Percentiles rank a stretch among this genome's conserved stretches.
These are phyloP conservation scores for Falco concolor DNA, from an alignment of 2,797 vertebrate genomes.

Conservation along the genomic window DNA sequence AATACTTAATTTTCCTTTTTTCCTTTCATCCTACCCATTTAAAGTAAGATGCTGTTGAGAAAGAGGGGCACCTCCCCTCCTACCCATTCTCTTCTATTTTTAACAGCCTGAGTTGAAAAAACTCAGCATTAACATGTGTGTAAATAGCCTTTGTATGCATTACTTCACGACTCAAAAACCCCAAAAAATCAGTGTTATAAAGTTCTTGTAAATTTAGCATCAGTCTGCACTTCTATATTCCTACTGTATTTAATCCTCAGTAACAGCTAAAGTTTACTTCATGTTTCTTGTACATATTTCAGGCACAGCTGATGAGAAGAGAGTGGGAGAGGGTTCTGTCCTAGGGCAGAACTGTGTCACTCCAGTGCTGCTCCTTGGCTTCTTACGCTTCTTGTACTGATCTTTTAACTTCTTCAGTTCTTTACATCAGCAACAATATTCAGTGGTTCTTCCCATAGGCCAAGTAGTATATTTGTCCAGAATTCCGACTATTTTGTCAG, in stretches of 20 bases:
- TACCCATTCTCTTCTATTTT: neutral
- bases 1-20: neutral
- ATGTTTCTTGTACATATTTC: neutral
- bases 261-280: slow-evolving; percentile 6
- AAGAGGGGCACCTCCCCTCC: neutral
- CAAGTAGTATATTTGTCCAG: neutral
- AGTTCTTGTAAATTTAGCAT: neutral
- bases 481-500: neutral
- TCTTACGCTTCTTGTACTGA: slow-evolving; percentile 11
- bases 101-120: neutral
- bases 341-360: slow-evolving; percentile 21
- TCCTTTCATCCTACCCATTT: neutral
- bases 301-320: neutral
- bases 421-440: slow-evolving; percentile 7
- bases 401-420: slow-evolving; percentile 18
- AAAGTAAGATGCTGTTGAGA: neutral
- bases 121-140: neutral
- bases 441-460: neutral
- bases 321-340: neutral
- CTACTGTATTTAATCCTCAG: neutral
- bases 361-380: neutral
- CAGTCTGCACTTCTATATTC: neutral
- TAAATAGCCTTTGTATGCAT: neutral
- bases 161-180: neutral
- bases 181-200: neutral